Percentiles rank a stretch among this genome's conserved stretches.
phyloP scores from a whole-genome alignment of 2,888 invertebrate genomes.

The Temnothorax ravouxi region DNA sequence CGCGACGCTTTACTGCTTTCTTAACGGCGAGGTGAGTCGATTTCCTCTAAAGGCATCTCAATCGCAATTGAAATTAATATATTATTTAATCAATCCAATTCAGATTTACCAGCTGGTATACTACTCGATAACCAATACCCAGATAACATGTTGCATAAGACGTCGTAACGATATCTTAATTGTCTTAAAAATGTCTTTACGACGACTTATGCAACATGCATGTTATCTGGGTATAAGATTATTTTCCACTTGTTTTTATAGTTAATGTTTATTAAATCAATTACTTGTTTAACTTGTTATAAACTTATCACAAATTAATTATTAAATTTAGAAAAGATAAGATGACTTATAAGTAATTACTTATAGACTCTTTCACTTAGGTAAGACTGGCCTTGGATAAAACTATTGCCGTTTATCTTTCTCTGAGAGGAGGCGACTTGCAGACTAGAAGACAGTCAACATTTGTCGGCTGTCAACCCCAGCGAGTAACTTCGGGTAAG shows the following conservation, averaged over 20 bases:
- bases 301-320: not conserved
- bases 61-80: not conserved
- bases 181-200: no score
- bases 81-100: not conserved
- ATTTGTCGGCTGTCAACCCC: conserved; percentile 80
- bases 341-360: not conserved
- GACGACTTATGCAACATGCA: no score
- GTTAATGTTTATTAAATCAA: not conserved
- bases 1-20: conserved; percentile 93
- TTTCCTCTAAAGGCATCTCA: not conserved
- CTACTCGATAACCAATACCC: no score
- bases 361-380: conserved; percentile 64
- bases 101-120: not conserved
- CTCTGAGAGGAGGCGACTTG: conserved; percentile 78
- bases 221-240: not conserved
- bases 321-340: not conserved
- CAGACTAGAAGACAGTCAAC: conserved; percentile 81
- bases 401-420: conserved; percentile 82
- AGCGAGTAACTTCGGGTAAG: conserved; percentile 81
- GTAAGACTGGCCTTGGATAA: conserved; percentile 82
- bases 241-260: not conserved
- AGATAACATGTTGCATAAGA: no score
- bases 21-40: conserved; percentile 92
- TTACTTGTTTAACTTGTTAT: not conserved
- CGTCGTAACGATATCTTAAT: no score